phyloP scores from a whole-genome alignment of 2,888 invertebrate species.

The Harpalus rubripes region DNA sequence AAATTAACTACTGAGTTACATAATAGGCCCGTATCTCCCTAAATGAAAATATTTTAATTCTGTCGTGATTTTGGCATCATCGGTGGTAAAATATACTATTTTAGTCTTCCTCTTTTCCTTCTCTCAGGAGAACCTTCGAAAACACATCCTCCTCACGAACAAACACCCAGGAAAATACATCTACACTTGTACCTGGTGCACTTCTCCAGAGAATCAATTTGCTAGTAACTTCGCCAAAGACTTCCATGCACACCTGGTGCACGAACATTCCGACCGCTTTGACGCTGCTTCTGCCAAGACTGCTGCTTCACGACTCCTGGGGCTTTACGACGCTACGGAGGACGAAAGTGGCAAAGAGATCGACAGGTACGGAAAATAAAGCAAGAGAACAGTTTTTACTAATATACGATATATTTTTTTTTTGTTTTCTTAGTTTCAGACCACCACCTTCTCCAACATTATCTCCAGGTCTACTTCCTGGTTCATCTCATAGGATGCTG shows the following conservation, averaged over 20 bases:
- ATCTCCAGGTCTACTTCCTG: not conserved
- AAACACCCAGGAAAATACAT: constrained; percentile 88
- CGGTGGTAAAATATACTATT: too few species aligned
- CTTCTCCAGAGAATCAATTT: constrained; percentile 74
- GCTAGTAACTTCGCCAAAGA: constrained; percentile 84
- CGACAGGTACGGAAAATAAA: not conserved
- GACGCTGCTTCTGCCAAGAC: constrained; percentile 76
- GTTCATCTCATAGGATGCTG: constrained; percentile 26
- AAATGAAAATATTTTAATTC: too few species aligned
- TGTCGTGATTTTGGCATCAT: too few species aligned
- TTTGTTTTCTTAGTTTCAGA: constrained; percentile 5
- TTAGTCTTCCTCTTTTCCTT: constrained; percentile 13
- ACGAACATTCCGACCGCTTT: constrained; percentile 80
- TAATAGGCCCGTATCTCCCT: too few species aligned
- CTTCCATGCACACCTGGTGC: constrained; percentile 83
- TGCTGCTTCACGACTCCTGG: constrained; percentile 79
- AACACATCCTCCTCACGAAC: constrained; percentile 89
- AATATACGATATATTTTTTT: not conserved
- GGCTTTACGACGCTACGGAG: constrained; percentile 77
- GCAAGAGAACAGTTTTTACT: not conserved
- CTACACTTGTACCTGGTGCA: constrained; percentile 88
- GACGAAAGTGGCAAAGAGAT: constrained; percentile 69
- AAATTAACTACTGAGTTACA: too few species aligned
- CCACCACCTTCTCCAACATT: not conserved
- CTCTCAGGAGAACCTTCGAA: constrained; percentile 90